Percentiles rank a stretch among this genome's conserved stretches.
phyloP scores from a whole-genome alignment of 2,888 invertebrate genomes.

The Sesamia inferens region DNA sequence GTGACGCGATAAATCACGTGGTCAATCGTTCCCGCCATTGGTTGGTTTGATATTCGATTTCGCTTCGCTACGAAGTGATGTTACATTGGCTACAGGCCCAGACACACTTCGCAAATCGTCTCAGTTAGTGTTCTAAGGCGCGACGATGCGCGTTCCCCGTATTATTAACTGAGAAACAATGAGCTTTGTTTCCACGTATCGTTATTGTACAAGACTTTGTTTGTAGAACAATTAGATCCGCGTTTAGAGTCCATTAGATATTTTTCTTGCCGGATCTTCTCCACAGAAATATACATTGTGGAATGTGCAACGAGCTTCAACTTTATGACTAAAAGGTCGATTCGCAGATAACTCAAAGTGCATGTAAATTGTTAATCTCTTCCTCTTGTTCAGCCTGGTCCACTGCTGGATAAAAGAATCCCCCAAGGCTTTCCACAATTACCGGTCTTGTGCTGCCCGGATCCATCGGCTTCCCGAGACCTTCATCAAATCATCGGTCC shows the following conservation, averaged over 20 bases:
- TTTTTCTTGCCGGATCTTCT: too few species aligned
- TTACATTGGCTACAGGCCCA: too few species aligned
- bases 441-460: too few species aligned
- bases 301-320: not conserved
- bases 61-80: too few species aligned
- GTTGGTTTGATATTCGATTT: too few species aligned
- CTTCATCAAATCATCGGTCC: too few species aligned
- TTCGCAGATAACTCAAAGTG: not conserved
- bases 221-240: not conserved
- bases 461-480: too few species aligned
- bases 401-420: too few species aligned
- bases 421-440: too few species aligned
- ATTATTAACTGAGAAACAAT: constrained; percentile 16
- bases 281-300: not conserved
- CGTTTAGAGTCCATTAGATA: not conserved
- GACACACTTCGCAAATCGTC: constrained; percentile 50
- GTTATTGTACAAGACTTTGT: not conserved
- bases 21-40: too few species aligned
- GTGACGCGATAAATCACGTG: too few species aligned
- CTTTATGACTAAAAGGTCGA: not conserved
- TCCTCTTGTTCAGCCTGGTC: too few species aligned
- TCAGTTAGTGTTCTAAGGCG: constrained; percentile 33
- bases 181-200: constrained; percentile 5
- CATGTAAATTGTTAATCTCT: not conserved
- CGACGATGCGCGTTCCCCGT: not conserved